Evolutionary conservation across 2,113 vertebrate species (phyloP), one percentile per base, ranked within the genome.

Genomic region (Nesoenas mayeri): DNA sequence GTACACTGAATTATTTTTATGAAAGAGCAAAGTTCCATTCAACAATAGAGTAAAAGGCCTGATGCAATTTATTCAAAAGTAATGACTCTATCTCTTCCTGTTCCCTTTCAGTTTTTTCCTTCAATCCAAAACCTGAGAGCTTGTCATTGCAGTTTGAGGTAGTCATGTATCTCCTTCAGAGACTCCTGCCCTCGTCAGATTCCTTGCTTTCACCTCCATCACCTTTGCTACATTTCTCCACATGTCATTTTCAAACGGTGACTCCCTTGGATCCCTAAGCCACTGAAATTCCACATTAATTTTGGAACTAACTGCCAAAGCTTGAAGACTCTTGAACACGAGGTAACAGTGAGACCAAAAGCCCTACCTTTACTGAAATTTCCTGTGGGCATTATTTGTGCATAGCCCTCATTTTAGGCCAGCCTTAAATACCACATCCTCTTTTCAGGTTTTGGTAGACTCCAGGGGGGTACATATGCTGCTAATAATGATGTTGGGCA

Each of bases 391-490:
- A 3, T 24, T 29, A 34, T 32, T 57, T 48, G 29, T 3, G 3
- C 4, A 2, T 3, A 38, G 2, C 26, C 44, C 34, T 60, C 22
- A 1, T 19, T 81, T 74, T 10, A 70, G 50, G 74, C 21, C 65
- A 61, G 62, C 21, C 61, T 81, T 40, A 17, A 71, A 44, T 18
- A 32, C 10, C 5, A 1, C 6, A 2, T 60, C 53, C 38, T 15
- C 3, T 56, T 91, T 53, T 36, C 16, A 44, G 38, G n/a, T 66
- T 54, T 66, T 1, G 3, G 47, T 16, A 70, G 54, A 14, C 15
- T 40, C 29, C 26, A 6, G n/a, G 21, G 31, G 31, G 10, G 1
- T 47, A 47, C 34, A 26, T 36, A 6, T 0, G 3, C 32, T 25
- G 15, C 69, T 58, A 44, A 21, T 16, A 77, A 73, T 1, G 10